A percentile compares a stretch with the other conserved stretches of the same genome.
Evolutionary conservation across 2,113 vertebrate genomes (phyloP).

Genomic region (Hucho hucho): DNA sequence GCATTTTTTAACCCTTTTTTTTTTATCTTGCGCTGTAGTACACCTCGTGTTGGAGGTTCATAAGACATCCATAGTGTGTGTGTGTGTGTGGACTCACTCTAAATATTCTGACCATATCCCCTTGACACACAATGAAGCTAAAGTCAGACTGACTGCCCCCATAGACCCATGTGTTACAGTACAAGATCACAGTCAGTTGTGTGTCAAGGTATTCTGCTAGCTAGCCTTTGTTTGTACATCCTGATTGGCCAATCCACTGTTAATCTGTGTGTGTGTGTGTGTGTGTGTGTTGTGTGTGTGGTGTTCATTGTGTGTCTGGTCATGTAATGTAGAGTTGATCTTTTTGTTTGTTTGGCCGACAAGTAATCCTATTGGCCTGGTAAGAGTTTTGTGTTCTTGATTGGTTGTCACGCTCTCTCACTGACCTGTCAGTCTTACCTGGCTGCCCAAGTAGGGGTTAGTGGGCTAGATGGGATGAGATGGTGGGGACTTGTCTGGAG

Average conservation of each 20-base stretch:
- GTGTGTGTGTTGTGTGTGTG: slow-evolving; percentile 1
- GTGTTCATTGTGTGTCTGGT: slow-evolving; percentile 21
- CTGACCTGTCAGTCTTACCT: slow-evolving; percentile 28
- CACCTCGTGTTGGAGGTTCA: neutral
- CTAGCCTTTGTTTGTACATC: neutral
- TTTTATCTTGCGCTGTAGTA: slow-evolving; percentile 15
- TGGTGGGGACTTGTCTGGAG: slow-evolving; percentile 1
- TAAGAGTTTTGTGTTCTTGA: slow-evolving; percentile 59
- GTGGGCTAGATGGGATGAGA: neutral
- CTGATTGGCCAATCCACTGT: neutral
- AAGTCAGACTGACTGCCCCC: neutral
- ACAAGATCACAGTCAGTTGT: neutral
- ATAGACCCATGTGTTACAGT: neutral
- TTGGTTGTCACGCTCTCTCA: slow-evolving; percentile 37
- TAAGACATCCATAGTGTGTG: neutral
- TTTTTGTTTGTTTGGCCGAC: slow-evolving; percentile 61
- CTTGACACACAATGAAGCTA: neutral
- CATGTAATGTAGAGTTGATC: slow-evolving; percentile 51
- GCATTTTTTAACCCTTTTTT: neutral
- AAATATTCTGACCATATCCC: neutral
- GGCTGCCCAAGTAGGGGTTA: neutral
- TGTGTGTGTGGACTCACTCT: slow-evolving; percentile 2
- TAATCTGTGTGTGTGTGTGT: neutral
- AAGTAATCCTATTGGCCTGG: slow-evolving; percentile 61
- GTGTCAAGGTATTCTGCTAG: neutral